These are phyloP conservation scores for Cordilura impudica DNA, from an alignment of 2,888 invertebrate species.

Conservation along the genomic window DNA sequence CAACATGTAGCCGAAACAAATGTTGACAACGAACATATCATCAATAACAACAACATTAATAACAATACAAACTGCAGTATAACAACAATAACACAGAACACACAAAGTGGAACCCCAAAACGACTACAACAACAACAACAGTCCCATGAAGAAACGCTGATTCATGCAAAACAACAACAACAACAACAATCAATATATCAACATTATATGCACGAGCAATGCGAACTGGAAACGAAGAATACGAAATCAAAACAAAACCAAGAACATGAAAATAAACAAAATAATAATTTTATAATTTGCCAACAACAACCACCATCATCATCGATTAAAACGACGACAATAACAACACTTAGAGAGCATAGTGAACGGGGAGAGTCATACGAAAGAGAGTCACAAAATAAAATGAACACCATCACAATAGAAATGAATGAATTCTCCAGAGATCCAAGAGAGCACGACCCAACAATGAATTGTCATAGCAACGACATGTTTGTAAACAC, in stretches of 20 bases:
- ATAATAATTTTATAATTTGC: constrained; percentile 52
- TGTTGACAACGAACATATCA: constrained; percentile 53
- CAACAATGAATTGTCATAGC: constrained; percentile 6
- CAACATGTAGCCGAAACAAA: constrained; percentile 49
- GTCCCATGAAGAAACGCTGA: constrained; percentile 2
- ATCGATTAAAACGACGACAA: constrained; percentile 29
- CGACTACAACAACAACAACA: constrained; percentile 20
- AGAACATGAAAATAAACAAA: constrained; percentile 66
- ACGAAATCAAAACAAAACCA: constrained; percentile 72
- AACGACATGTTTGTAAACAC: background rate
- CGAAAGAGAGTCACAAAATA: constrained; percentile 27
- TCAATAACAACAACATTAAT: constrained; percentile 34
- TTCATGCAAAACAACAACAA: constrained; percentile 28
- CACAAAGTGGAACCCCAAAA: constrained; percentile 41
- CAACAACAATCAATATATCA: background rate
- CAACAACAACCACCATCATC: constrained; percentile 40
- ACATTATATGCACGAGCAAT: constrained; percentile 8
- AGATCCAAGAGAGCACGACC: background rate
- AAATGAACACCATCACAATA: constrained; percentile 38
- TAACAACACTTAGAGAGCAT: constrained; percentile 24
- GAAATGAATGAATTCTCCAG: background rate
- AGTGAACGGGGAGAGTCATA: background rate
- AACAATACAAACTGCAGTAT: constrained; percentile 3
- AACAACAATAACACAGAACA: constrained; percentile 18
- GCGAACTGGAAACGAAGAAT: constrained; percentile 62